Evolutionary conservation across 2,113 vertebrate genomes (phyloP), one percentile per base, ranked within the genome.

Genomic region (Hemiprocne comata): DNA sequence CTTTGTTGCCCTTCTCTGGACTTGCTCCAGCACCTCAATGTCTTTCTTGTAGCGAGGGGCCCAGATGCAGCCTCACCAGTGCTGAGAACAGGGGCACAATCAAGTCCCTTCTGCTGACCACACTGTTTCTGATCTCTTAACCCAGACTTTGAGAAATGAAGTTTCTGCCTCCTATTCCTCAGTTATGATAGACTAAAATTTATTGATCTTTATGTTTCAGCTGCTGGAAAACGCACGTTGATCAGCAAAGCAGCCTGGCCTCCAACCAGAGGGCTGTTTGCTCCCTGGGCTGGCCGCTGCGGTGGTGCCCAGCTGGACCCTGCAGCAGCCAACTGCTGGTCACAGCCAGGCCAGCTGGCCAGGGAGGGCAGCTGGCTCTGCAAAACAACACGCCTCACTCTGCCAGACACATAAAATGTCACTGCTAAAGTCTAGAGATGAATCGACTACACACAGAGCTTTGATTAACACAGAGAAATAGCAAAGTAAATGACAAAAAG

Each of bases 351-450:
- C 65, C 66, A 75, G 53, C 5, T 7, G 61, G 40, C 5, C 81
- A n/a, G 48, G 74, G 46, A 50, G 53, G 72, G n/a, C 64, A 93
- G 64, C 44, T 90, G 51, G 33, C 79, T 77, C 60, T 74, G 58
- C 72, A 42, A 46, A 90, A 62, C 46, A 50, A 53, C 10, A 14
- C 62, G 36, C 58, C 28, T 91, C 6, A 0, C n/a, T 50, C 34
- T 78, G 87, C 82, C 79, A 90, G 69, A 66, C 20, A 14, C 33
- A n/a, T n/a, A 7, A 97, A 92, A 88, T 77, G 79, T 79, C 85
- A 62, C 72, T 58, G 72, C 75, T 90, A 38, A 80, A 88, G 69
- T 48, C 61, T 60, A 62, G 69, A 84, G 73, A 88, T 65, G 53
- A 78, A 84, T 36, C 48, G 57, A 17, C 69, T 65, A 51, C 33